Evolutionary conservation across 2,113 vertebrate species (phyloP).

Genomic region (Camelus dromedarius): DNA sequence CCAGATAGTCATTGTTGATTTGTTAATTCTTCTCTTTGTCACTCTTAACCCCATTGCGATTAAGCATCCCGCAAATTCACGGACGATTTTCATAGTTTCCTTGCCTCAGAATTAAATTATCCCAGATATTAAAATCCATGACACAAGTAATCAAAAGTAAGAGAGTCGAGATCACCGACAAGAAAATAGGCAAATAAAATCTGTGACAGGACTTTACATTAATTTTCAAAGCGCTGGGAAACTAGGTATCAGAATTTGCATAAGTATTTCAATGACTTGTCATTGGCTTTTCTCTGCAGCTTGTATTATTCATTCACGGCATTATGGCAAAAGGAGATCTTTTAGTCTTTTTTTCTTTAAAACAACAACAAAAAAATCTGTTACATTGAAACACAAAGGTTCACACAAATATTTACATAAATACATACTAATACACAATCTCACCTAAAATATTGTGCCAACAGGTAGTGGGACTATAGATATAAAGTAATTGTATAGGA

Average conservation of each 20-base stretch:
- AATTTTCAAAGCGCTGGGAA: neutral
- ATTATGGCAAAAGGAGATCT: neutral
- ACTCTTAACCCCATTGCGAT: slow-evolving; percentile 62
- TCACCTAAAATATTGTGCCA: neutral
- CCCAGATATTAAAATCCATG: slow-evolving; percentile 49
- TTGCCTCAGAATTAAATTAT: slow-evolving; percentile 58
- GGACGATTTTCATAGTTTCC: slow-evolving; percentile 49
- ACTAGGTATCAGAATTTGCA: slow-evolving; percentile 25
- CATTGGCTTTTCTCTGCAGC: neutral
- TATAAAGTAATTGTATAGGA: neutral
- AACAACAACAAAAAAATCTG: neutral
- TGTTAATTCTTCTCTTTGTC: slow-evolving; percentile 53
- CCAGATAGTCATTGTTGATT: slow-evolving; percentile 1
- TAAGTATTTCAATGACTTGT: neutral
- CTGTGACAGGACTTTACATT: slow-evolving; percentile 52
- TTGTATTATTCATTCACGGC: neutral
- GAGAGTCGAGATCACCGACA: neutral
- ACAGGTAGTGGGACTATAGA: accelerated
- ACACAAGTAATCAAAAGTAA: slow-evolving; percentile 64
- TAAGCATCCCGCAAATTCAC: slow-evolving; percentile 57
- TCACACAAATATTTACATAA: neutral
- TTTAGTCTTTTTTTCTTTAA: neutral
- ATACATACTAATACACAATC: neutral
- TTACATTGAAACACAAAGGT: neutral
- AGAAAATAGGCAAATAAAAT: slow-evolving; percentile 55